Evolutionary conservation across 2,888 invertebrate genomes (phyloP).

Genomic region (Aphrophora alni): DNA sequence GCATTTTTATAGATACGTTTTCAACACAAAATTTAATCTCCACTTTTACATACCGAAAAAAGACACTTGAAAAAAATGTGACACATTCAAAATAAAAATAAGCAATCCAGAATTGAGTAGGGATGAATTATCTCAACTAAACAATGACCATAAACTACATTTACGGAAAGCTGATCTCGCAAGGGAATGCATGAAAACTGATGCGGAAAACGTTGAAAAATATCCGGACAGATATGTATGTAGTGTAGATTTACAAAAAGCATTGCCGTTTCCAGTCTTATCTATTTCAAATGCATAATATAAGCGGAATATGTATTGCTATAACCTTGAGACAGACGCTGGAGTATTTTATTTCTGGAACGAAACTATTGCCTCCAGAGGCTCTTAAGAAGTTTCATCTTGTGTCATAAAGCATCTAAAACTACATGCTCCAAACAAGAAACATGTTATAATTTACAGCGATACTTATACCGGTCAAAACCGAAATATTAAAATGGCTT

Average conservation of each 20-base stretch:
- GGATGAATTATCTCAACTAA: neutral
- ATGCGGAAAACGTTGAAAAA: neutral
- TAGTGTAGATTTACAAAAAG: slow-evolving; percentile 38
- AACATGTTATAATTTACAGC: too few species aligned
- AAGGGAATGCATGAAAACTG: slow-evolving; percentile 11
- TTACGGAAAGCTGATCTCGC: slow-evolving; percentile 7
- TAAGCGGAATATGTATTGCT: slow-evolving; percentile 27
- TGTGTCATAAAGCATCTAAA: slow-evolving; percentile 36
- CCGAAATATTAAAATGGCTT: slow-evolving; percentile 35
- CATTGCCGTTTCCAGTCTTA: slow-evolving; percentile 23
- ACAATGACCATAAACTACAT: slow-evolving; percentile 21
- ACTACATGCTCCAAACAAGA: slow-evolving; percentile 47
- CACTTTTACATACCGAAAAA: slow-evolving; percentile 21
- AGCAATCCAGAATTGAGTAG: neutral
- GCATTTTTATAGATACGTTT: slow-evolving; percentile 9
- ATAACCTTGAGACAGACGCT: slow-evolving; percentile 20
- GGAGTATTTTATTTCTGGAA: slow-evolving; percentile 30
- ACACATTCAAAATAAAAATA: neutral
- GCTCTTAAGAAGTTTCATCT: neutral
- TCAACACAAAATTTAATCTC: slow-evolving; percentile 29
- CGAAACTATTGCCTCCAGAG: slow-evolving; percentile 31
- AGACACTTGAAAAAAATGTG: slow-evolving; percentile 31
- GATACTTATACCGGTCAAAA: slow-evolving; percentile 26
- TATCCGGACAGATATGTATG: neutral
- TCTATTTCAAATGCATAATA: slow-evolving; percentile 32